Evolutionary conservation across 2,797 vertebrate species (phyloP).

Genomic region (Oreonectes daqikongensis): DNA sequence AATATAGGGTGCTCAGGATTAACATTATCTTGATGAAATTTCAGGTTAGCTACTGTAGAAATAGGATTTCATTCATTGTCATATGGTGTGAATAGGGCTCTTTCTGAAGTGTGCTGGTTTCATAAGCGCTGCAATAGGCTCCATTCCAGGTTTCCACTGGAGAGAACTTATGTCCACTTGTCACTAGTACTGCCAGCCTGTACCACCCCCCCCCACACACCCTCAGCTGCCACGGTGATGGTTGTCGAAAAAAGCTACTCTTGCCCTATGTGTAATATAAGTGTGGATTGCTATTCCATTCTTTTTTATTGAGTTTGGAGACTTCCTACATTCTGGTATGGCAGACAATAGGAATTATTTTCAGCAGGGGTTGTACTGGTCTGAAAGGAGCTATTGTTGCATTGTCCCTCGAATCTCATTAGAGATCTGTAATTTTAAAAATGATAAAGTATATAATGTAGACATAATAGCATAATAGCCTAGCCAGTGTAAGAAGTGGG

Average conservation of each 20-base stretch:
- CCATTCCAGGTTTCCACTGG: slow-evolving; percentile 38
- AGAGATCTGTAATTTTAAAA: neutral
- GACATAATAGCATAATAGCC: neutral
- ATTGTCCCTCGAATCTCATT: neutral
- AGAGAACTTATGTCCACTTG: slow-evolving; percentile 38
- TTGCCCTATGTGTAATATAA: slow-evolving; percentile 20
- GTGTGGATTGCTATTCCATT: neutral
- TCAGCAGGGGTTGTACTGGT: neutral
- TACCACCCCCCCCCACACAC: slow-evolving; percentile 1
- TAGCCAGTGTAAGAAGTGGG: neutral
- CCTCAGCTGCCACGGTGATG: slow-evolving; percentile 23
- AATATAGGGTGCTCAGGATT: neutral
- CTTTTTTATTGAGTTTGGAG: too few relatives aligned
- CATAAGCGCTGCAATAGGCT: slow-evolving; percentile 26
- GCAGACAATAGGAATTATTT: neutral
- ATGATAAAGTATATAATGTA: neutral
- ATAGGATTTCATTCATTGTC: neutral
- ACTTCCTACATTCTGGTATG: neutral
- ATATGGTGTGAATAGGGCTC: neutral
- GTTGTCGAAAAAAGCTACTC: slow-evolving; percentile 22
- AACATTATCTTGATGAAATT: slow-evolving; percentile 1
- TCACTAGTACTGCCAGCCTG: slow-evolving; percentile 28
- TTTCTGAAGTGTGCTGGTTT: slow-evolving; percentile 15
- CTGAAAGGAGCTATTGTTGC: neutral
- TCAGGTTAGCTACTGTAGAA: neutral